Base-by-base conservation (phyloP, 53 echinoderm and acorn worm species). In the Temnopleurus reevesii region DNA sequence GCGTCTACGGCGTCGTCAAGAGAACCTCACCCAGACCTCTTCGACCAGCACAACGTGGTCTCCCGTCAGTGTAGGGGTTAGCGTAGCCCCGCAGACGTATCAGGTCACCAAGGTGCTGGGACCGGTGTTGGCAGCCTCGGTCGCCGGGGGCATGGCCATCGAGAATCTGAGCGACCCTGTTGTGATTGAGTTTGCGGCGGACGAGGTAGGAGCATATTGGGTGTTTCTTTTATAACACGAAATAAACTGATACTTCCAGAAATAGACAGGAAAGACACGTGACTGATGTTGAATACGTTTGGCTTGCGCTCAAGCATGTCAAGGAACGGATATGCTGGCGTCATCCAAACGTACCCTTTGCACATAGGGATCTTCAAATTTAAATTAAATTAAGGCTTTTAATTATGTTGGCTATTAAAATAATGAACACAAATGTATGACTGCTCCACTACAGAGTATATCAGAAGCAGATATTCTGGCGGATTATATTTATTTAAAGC, bases 141-240 rank as follows among this genome's bases (percentile, higher is more conserved):
- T 93, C 27, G 81, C 55, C 2, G 91, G 83, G 8, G 30, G 87
- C 15, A 30, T 66, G n/a, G 24, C 43, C 12, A 44, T 89, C 25
- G 88, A 76, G 44, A 91, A 93, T 86, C 85, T 93, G 7, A 82
- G 47, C 36, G 77, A 91, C 17, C 93, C 89, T 15, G 76, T 91
- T 36, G 84, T 93, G 9, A 91, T 93, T 35, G 91, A 91, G 59
- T 76, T 93, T 24, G 51, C 25, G n/a, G 23, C 47, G 8, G 54
- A 87, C 18, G 35, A 66, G 65, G 87, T 87, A 49, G 8, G 13
- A 49, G 4, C 31, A 12, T n/a, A 81, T 34, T 18, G 15, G 8
- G 33, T 34, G n/a, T 36, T 38, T n/a, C 19, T 30, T 10, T 60
- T 28, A 29, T 0, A 60, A 28, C 19, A 56, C 13, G n/a, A n/a